These are phyloP conservation scores for Tachypleus tridentatus DNA, from an alignment of 1,140 invertebrate species.

Conservation along the genomic window DNA sequence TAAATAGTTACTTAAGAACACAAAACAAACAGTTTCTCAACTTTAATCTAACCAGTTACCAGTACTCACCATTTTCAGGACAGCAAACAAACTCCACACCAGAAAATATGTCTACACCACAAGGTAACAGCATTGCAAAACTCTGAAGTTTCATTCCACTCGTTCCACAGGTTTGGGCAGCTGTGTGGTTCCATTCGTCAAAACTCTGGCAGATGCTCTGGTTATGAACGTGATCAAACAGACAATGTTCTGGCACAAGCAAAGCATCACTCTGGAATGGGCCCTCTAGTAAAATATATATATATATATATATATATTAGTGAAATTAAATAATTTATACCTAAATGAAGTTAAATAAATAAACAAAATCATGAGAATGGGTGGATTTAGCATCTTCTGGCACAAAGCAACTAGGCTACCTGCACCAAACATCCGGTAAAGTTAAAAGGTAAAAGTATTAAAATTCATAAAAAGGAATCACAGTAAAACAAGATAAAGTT, in stretches of 20 bases:
- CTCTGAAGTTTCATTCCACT: constrained; percentile 77
- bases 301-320: no score
- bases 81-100: constrained; percentile 99
- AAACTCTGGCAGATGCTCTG: constrained; percentile 87
- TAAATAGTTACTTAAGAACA: no score
- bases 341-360: no score
- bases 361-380: no score
- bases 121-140: constrained; percentile 94
- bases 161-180: constrained; percentile 73
- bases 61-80: constrained; percentile 43
- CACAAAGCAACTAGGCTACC: no score
- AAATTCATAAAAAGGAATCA: no score
- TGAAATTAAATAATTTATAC: no score
- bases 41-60: not conserved
- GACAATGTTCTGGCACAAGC: constrained; percentile 94
- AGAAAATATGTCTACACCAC: constrained; percentile 82
- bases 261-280: constrained; percentile 97
- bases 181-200: constrained; percentile 85
- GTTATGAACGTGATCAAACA: constrained; percentile 98
- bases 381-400: no score
- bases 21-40: no score
- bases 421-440: no score
- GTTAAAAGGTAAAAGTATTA: no score
- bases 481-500: no score
- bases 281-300: constrained; percentile 54